phyloP scores from a whole-genome alignment of 92 coral and sea anemone species.

The Metridium senile region DNA sequence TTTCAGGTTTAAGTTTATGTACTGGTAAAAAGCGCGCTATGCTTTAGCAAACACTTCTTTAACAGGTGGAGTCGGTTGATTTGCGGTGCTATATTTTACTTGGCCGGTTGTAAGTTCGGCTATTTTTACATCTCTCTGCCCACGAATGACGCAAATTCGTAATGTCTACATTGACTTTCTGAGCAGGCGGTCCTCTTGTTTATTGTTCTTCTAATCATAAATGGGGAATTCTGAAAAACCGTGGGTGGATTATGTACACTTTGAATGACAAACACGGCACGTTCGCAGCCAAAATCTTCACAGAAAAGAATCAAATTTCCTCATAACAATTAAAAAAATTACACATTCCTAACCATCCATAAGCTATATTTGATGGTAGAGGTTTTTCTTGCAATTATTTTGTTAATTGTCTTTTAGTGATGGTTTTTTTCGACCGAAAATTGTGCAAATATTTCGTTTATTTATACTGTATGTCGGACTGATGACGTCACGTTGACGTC shows the following conservation, averaged over 20 bases:
- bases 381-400: neutral
- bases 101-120: conserved; percentile 8
- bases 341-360: neutral
- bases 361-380: neutral
- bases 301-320: conserved; percentile 1
- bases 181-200: conserved; percentile 31
- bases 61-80: conserved; percentile 15
- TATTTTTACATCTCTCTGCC: conserved; percentile 14
- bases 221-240: conserved; percentile 28
- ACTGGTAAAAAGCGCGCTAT: neutral
- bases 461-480: conserved; percentile 50
- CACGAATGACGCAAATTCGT: conserved; percentile 41
- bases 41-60: conserved; percentile 5
- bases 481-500: conserved; percentile 88
- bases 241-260: conserved; percentile 26
- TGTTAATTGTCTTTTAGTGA: neutral
- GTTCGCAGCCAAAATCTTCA: neutral
- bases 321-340: too few species aligned
- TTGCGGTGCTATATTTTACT: conserved; percentile 11
- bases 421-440: neutral
- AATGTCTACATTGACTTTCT: conserved; percentile 35
- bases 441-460: conserved; percentile 5
- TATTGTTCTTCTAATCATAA: conserved; percentile 34
- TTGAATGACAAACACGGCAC: conserved; percentile 28
- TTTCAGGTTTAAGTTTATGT: neutral